Base-by-base conservation (phyloP, 2,797 vertebrate species). In the Catostomus latipinnis region DNA sequence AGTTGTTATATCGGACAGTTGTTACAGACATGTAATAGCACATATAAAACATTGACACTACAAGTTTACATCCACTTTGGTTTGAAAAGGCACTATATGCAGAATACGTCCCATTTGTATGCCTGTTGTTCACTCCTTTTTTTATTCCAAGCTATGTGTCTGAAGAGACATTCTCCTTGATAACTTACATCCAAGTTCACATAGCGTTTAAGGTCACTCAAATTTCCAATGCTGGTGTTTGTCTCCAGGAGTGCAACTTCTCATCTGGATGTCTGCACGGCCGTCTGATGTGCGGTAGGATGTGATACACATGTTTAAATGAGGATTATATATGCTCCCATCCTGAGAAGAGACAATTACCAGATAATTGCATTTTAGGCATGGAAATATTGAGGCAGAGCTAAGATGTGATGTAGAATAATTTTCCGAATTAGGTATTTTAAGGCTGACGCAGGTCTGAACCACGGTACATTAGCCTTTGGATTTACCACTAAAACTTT, bases 171-270 rank as follows among this genome's bases (percentile, higher is more conserved):
- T 80, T 65, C 61, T 65, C 13, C 81, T 76, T 70, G 76, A 84
- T 86, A 89, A 91, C 89, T 83, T 84, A 62, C 50, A 81, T 84
- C 87, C 52, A 71, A 83, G 86, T 89, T 88, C 88, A 88, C 81
- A 89, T 84, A 74, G 83, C 82, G 78, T 78, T 80, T 62, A 7
- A 22, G 57, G 45, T 91, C 94, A 95, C 90, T 98, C 97, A 86
- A 98, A 99, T 84, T 91, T 96, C 98, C 98, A 99, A 65, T 92
- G 90, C 84, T 99, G 98, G 82, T 94, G 94, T 88, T 89, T 94
- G 89, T 98, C 96, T 62, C 81, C 90, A 1, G 93, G 77, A 57
- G 83, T 86, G 88, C 98, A 99, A 34, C 83, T 89, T 81, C 85
- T 93, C 95, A 98, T 97, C 57, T 96, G 90, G 12, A 95, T 90